Conservation (phyloP, 1,140 invertebrate genomes). For the Achroia grisella region DNA sequence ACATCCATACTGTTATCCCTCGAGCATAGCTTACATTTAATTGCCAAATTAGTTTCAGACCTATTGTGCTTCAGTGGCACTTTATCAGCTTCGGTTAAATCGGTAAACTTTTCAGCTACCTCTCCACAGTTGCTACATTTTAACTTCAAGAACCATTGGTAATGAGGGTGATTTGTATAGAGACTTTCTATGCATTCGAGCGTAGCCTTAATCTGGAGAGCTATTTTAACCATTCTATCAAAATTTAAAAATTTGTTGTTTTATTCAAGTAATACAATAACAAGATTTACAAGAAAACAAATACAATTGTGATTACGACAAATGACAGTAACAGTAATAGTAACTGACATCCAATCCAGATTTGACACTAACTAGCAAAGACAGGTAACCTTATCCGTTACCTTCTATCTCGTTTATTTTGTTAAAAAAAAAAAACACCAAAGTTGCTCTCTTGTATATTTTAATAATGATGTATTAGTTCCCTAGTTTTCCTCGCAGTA, state of each 20-base stretch:
- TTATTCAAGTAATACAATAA: too few species aligned
- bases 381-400: too few species aligned
- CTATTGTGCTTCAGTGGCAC: slow-evolving; percentile 80
- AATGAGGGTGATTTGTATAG: slow-evolving; percentile 77
- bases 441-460: too few species aligned
- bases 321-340: too few species aligned
- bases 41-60: slow-evolving; percentile 83
- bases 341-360: too few species aligned
- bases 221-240: slow-evolving; percentile 80
- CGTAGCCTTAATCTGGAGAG: slow-evolving; percentile 78
- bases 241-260: slow-evolving; percentile 1
- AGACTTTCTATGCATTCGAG: slow-evolving; percentile 81
- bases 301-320: too few species aligned
- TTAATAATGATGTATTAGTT: too few species aligned
- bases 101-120: slow-evolving; percentile 86
- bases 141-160: slow-evolving; percentile 82
- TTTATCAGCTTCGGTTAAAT: slow-evolving; percentile 80
- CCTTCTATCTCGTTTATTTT: too few species aligned
- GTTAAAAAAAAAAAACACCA: too few species aligned
- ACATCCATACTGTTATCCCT: slow-evolving; percentile 89
- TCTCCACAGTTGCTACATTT: slow-evolving; percentile 89
- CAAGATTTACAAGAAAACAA: too few species aligned
- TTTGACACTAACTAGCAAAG: too few species aligned
- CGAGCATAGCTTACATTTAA: slow-evolving; percentile 92
- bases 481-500: too few species aligned